phyloP scores from a whole-genome alignment of 2,888 invertebrate species.

The Philopedon plagiatum region DNA sequence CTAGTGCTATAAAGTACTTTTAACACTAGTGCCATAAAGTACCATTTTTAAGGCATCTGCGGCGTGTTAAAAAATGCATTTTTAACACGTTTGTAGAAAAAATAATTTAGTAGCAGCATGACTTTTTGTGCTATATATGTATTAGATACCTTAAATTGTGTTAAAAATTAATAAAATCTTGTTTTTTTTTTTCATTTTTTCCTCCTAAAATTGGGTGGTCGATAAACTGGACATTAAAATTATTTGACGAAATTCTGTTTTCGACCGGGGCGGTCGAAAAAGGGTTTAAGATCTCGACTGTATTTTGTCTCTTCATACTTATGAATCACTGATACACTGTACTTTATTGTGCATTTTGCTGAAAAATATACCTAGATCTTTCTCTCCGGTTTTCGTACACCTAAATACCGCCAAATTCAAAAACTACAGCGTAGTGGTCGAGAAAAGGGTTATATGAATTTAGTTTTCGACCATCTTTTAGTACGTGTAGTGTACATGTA shows the following conservation, averaged over 20 bases:
- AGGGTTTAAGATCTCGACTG: background rate
- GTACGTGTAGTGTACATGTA: background rate
- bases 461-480: conserved; percentile 14
- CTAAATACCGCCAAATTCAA: background rate
- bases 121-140: background rate
- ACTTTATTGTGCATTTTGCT: background rate
- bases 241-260: background rate
- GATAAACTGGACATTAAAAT: background rate
- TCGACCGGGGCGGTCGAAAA: conserved; percentile 1
- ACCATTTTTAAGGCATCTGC: too few species aligned
- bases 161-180: background rate
- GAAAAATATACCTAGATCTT: background rate
- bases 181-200: background rate
- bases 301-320: background rate
- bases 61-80: too few species aligned
- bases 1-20: too few species aligned
- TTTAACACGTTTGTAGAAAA: too few species aligned
- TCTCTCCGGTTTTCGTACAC: conserved; percentile 22
- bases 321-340: background rate
- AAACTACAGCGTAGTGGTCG: conserved; percentile 4
- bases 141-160: background rate
- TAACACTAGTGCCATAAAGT: too few species aligned
- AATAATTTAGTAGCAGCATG: background rate
- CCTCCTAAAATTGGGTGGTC: background rate
- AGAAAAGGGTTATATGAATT: conserved; percentile 5